Percentiles rank a stretch among this genome's conserved stretches.
These are phyloP conservation scores for Monochamus saltuarius DNA, from an alignment of 1,140 invertebrate genomes.

Conservation along the genomic window DNA sequence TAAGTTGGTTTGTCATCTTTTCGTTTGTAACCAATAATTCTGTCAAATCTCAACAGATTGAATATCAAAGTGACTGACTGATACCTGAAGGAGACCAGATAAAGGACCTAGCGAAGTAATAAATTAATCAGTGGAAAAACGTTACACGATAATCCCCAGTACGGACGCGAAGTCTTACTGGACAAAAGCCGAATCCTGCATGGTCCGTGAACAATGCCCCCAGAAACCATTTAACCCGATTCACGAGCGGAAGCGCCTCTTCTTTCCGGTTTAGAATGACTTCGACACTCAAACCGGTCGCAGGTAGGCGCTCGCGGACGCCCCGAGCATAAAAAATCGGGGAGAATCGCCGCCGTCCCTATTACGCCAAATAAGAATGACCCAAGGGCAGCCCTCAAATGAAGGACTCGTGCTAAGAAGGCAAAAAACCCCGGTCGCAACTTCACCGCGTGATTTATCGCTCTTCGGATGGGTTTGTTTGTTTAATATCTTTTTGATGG, in stretches of 20 bases:
- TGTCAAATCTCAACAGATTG: no score
- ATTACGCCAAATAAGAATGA: no score
- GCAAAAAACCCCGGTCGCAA: neutral
- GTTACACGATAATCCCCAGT: neutral
- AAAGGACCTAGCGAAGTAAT: neutral
- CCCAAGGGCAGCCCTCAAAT: no score
- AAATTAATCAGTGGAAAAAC: slow-evolving; percentile 2
- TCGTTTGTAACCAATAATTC: no score
- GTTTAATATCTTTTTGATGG: neutral
- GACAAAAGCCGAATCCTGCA: slow-evolving; percentile 7
- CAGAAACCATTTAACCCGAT: slow-evolving; percentile 9
- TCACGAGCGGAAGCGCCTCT: slow-evolving; percentile 9
- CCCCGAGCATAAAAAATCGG: neutral
- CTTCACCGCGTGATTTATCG: neutral
- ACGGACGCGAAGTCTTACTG: slow-evolving; percentile 1
- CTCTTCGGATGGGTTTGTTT: neutral
- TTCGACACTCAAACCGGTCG: slow-evolving; percentile 1
- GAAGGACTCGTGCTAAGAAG: neutral
- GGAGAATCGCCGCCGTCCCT: neutral
- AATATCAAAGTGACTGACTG: no score
- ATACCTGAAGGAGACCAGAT: no score
- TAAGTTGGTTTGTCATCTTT: no score
- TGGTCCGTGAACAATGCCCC: neutral
- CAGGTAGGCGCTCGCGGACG: slow-evolving; percentile 1
- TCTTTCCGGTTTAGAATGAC: slow-evolving; percentile 5